Evolutionary conservation across 1,140 invertebrate genomes (phyloP).

Genomic region (Apis dorsata): DNA sequence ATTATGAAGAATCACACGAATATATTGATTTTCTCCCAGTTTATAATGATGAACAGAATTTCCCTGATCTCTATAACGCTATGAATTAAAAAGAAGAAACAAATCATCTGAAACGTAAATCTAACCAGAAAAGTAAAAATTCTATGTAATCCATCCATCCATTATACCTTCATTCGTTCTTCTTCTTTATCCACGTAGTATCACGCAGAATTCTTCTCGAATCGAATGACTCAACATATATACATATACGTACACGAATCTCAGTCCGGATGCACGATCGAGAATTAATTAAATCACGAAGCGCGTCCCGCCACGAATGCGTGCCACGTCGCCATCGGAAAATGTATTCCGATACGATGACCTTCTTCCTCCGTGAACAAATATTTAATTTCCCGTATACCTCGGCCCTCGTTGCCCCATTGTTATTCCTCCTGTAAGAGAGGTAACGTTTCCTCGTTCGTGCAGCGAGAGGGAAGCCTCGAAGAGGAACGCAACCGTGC

Average conservation of each 20-base stretch:
- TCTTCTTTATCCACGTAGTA: neutral
- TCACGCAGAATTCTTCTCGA: too few species aligned
- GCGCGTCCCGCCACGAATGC: slow-evolving; percentile 21
- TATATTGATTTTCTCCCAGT: too few species aligned
- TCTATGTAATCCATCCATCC: too few species aligned
- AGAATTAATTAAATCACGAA: slow-evolving; percentile 28
- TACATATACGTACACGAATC: neutral
- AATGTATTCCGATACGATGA: slow-evolving; percentile 45
- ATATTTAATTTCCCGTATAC: slow-evolving; percentile 46
- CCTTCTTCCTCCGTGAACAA: slow-evolving; percentile 34
- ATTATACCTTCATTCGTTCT: too few species aligned
- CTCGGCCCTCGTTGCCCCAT: slow-evolving; percentile 6
- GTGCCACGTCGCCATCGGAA: slow-evolving; percentile 25
- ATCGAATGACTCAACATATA: too few species aligned
- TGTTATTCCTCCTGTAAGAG: slow-evolving; percentile 42
- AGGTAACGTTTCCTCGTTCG: slow-evolving; percentile 48
- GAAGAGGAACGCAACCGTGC: slow-evolving; percentile 19
- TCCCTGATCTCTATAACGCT: too few species aligned
- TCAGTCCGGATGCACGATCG: neutral
- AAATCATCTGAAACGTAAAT: too few species aligned
- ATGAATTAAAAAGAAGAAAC: too few species aligned
- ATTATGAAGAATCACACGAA: too few species aligned
- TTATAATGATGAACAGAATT: too few species aligned
- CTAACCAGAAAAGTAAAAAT: too few species aligned
- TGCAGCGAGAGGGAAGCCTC: slow-evolving; percentile 6